Percentiles rank a stretch among this genome's conserved stretches.
These are phyloP conservation scores for Trididemnum nubilum DNA, from an alignment of 23 tunicate genomes.

Conservation along the genomic window DNA sequence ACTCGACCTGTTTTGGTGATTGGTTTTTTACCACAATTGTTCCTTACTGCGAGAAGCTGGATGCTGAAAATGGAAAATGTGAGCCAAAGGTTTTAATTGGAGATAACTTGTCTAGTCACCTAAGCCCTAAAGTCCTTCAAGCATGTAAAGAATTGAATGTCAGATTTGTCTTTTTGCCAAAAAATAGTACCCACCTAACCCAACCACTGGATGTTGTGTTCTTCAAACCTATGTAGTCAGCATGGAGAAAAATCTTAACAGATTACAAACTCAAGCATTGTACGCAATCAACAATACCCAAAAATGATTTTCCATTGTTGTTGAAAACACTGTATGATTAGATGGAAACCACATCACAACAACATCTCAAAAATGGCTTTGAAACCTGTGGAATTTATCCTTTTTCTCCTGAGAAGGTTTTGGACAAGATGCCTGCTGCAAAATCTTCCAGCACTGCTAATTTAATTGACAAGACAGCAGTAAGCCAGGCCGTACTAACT, in stretches of 20 bases:
- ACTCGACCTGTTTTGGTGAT: constrained; percentile 12
- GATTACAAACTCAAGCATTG: neutral
- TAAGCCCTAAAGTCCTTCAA: neutral
- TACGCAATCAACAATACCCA: neutral
- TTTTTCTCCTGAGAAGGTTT: neutral
- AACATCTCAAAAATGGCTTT: neutral
- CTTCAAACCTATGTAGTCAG: neutral
- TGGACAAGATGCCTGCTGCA: neutral
- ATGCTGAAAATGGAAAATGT: constrained; percentile 13
- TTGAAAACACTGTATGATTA: constrained; percentile 1
- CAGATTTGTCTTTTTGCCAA: constrained; percentile 8
- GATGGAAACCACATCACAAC: neutral
- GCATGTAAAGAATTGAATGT: neutral
- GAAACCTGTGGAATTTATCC: neutral
- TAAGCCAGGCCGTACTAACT: neutral
- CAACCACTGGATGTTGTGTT: constrained; percentile 28
- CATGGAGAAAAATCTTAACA: neutral
- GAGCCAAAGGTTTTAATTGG: neutral
- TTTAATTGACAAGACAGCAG: neutral
- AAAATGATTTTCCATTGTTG: neutral
- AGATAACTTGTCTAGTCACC: constrained; percentile 2
- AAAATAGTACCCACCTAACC: constrained; percentile 12
- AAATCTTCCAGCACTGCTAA: neutral
- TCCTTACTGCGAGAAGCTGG: constrained; percentile 6
- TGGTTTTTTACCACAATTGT: neutral